Base-by-base conservation (phyloP, 2,113 vertebrate genomes). In the Chamaea fasciata region DNA sequence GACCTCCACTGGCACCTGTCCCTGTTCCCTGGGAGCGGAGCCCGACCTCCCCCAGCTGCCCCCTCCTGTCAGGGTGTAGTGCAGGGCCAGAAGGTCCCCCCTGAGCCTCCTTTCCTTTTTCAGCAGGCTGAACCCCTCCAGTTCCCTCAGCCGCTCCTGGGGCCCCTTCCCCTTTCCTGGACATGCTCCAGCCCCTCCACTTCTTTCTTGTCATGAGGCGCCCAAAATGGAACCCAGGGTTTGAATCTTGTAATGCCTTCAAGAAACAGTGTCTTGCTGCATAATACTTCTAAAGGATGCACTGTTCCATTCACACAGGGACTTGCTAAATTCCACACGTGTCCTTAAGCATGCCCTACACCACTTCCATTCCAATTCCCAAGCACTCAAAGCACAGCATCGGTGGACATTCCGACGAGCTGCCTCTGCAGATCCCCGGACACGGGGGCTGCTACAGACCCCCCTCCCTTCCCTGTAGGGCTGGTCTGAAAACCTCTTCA, bases 31-130 rank as follows among this genome's bases (percentile, higher is more conserved):
- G 39, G 8, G 10, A 79, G 26, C 47, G 80, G 3, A 80, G n/a
- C 9, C n/a, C 1, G 0, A 73, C 6, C 2, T 7, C 46, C 24
- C 52, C 30, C 0, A 0, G 12, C 12, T 79, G 39, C 1, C 28
- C n/a, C 28, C 52, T 59, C 39, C 67, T 73, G 47, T 7, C 75
- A 67, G 53, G 59, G 41, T 67, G 11, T 1, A 86, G 11, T 68
- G 60, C n/a, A 86, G 68, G 41, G 31, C 21, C 16, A 53, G 0
- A 59, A 19, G 26, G 30, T 4, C 1, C 6, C 26, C 46, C 22
- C n/a, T 47, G 31, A 74, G 53, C 68, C 67, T 80, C 60, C 41
- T 80, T 28, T 74, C 2, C n/a, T 49, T n/a, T n/a, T n/a, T n/a
- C n/a, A n/a, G 18, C 89, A 79, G n/a, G 6, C 8, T 80, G 41